Percentiles rank a stretch among this genome's conserved stretches.
Conservation (phyloP, 2,888 invertebrate species). For the Epirrhoe tristata region DNA sequence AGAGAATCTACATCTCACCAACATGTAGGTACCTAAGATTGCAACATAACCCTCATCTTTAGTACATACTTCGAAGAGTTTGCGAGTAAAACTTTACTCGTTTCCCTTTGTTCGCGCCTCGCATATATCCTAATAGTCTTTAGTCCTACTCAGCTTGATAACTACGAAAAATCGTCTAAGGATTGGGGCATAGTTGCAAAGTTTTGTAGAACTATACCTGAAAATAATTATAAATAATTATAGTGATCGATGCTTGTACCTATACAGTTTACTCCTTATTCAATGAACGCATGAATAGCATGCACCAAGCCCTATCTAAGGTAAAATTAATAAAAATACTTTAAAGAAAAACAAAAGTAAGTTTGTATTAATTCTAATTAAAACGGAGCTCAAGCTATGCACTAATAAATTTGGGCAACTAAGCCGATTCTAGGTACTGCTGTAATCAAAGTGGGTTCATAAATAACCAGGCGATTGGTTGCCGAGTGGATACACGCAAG, state of each 20-base stretch:
- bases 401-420: slow-evolving; percentile 10
- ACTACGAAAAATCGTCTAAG: neutral
- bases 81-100: neutral
- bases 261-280: no score
- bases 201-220: neutral
- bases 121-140: neutral
- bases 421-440: slow-evolving; percentile 4
- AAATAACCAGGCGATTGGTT: slow-evolving; percentile 1
- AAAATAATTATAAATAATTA: no score
- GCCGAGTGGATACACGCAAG: slow-evolving; percentile 5
- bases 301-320: no score
- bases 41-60: neutral
- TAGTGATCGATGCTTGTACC: no score
- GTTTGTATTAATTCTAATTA: neutral
- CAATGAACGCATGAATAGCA: no score
- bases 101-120: neutral
- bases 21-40: neutral
- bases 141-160: neutral
- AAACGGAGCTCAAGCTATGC: neutral
- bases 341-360: no score
- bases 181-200: neutral
- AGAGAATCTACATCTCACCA: neutral
- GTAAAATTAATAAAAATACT: no score
- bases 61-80: neutral
- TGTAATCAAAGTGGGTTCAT: neutral